Conservation (phyloP, 1,140 invertebrate genomes). For the Hycleus phaleratus region DNA sequence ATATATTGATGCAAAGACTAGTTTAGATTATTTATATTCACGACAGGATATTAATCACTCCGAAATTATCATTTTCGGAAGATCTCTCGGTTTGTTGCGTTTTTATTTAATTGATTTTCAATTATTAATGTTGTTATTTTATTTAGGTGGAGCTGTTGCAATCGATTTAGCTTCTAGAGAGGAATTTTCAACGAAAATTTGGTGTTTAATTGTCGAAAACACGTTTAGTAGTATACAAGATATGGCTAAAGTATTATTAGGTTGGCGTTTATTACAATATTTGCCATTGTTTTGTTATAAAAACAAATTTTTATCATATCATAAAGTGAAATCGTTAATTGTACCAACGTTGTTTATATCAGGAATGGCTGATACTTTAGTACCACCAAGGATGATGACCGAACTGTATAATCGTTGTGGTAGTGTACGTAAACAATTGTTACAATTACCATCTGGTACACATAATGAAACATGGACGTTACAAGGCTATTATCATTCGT, state of each 20-base stretch:
- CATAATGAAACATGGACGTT: slow-evolving; percentile 84
- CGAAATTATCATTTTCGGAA: slow-evolving; percentile 87
- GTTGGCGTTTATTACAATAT: slow-evolving; percentile 61
- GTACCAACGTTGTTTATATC: slow-evolving; percentile 73
- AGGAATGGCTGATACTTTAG: slow-evolving; percentile 72
- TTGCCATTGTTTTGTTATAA: slow-evolving; percentile 71
- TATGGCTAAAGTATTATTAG: slow-evolving; percentile 72
- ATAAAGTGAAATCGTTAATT: slow-evolving; percentile 59
- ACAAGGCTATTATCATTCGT: slow-evolving; percentile 37
- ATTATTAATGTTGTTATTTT: slow-evolving; percentile 1
- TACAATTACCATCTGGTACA: slow-evolving; percentile 65
- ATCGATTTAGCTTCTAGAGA: slow-evolving; percentile 72
- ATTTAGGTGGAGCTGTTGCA: slow-evolving; percentile 40
- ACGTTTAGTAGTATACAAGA: slow-evolving; percentile 92
- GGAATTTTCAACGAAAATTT: slow-evolving; percentile 66
- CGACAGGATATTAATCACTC: slow-evolving; percentile 74
- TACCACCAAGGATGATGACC: slow-evolving; percentile 80
- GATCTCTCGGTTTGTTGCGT: slow-evolving; percentile 64
- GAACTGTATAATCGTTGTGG: slow-evolving; percentile 63
- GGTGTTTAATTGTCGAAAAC: slow-evolving; percentile 86
- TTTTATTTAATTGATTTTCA: not conserved
- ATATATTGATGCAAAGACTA: slow-evolving; percentile 80
- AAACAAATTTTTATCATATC: slow-evolving; percentile 69
- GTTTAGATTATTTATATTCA: slow-evolving; percentile 73
- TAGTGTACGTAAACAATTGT: slow-evolving; percentile 61